Evolutionary conservation across 2,797 vertebrate species (phyloP).

Genomic region (Acridotheres tristis): DNA sequence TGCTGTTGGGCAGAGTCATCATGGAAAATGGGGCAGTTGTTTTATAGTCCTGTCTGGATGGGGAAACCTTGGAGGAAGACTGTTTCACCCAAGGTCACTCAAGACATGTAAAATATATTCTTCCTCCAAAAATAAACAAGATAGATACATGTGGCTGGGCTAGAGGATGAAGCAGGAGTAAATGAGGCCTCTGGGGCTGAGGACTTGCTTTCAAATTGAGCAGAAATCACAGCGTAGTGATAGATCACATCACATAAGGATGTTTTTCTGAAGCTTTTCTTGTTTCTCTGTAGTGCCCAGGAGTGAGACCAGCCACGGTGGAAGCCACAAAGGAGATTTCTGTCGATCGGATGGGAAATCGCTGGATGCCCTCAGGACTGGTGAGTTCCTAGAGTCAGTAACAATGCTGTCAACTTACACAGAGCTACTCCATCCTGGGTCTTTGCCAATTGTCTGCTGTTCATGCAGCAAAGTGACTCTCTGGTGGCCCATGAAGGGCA

Average conservation of each 20-base stretch:
- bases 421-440: background rate
- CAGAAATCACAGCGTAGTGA: fast-evolving
- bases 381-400: background rate
- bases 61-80: background rate
- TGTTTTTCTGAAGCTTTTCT: background rate
- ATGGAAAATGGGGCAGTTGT: background rate
- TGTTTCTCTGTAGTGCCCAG: background rate
- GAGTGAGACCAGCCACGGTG: fast-evolving
- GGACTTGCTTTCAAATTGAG: background rate
- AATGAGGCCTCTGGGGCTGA: background rate
- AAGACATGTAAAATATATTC: background rate
- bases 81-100: conserved; percentile 1
- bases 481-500: background rate
- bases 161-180: background rate
- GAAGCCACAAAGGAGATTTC: background rate
- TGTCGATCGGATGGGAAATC: background rate
- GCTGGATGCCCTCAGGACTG: background rate
- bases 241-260: background rate
- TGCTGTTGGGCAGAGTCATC: background rate
- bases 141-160: background rate
- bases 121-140: conserved; percentile 1
- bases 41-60: conserved; percentile 19
- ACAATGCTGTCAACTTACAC: background rate
- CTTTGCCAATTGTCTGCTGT: background rate
- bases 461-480: background rate